These are phyloP conservation scores for Whitmania pigra DNA, from an alignment of 1,140 invertebrate genomes.

Conservation along the genomic window DNA sequence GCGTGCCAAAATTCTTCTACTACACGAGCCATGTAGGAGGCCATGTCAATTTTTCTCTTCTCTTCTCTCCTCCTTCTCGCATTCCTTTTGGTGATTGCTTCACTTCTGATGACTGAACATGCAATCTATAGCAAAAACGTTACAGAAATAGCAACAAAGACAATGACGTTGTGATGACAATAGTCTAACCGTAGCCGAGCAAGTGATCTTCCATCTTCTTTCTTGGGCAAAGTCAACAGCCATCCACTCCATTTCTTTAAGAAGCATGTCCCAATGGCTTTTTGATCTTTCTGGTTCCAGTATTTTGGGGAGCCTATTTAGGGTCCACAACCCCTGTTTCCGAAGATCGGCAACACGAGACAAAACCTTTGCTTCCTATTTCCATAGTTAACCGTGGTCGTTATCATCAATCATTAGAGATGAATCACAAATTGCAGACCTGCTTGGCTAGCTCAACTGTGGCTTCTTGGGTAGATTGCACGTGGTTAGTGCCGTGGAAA, in stretches of 20 bases:
- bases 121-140: too few species aligned
- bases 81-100: too few species aligned
- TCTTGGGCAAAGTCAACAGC: constrained; percentile 92
- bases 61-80: too few species aligned
- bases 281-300: constrained; percentile 78
- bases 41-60: too few species aligned
- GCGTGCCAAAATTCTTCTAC: too few species aligned
- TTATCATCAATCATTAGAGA: too few species aligned
- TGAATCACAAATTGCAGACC: constrained; percentile 35
- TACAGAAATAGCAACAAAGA: too few species aligned
- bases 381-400: neutral
- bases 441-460: constrained; percentile 78
- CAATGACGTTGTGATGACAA: too few species aligned
- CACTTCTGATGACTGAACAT: too few species aligned
- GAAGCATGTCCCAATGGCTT: constrained; percentile 91
- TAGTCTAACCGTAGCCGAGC: constrained; percentile 46
- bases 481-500: neutral
- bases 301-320: constrained; percentile 75
- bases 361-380: constrained; percentile 72
- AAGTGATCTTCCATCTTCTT: constrained; percentile 88
- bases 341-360: constrained; percentile 67
- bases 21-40: too few species aligned
- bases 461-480: constrained; percentile 52
- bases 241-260: constrained; percentile 97
- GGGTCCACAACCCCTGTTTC: constrained; percentile 77